phyloP scores from a whole-genome alignment of 2,888 invertebrate genomes.

The Antheraea yamamai region DNA sequence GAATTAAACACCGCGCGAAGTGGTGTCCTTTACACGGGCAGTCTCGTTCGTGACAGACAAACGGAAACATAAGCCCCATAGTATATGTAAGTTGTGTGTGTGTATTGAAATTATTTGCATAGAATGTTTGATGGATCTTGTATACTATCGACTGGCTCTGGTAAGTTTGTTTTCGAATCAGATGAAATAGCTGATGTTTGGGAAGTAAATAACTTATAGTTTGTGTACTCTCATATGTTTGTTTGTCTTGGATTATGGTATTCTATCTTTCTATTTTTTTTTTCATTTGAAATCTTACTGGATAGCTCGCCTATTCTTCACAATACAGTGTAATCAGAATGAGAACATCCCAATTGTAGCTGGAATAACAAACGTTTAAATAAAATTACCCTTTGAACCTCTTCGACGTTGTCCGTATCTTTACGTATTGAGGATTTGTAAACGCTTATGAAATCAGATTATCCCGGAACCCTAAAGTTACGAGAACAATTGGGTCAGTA shows the following conservation, averaged over 20 bases:
- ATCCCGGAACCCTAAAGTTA: not conserved
- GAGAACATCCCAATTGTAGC: not conserved
- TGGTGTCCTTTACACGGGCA: constrained; percentile 22
- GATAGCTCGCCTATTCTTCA: not conserved
- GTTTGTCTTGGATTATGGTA: constrained; percentile 1
- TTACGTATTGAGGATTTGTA: not conserved
- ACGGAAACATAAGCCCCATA: constrained; percentile 35
- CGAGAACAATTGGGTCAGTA: not conserved
- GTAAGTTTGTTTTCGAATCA: not conserved
- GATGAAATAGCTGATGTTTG: not conserved
- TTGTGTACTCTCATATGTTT: not conserved
- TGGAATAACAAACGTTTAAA: not conserved
- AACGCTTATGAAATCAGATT: not conserved
- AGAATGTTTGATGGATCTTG: constrained; percentile 10
- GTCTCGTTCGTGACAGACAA: constrained; percentile 36
- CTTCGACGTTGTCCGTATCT: not conserved
- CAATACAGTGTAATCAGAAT: not conserved
- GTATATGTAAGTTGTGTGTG: constrained; percentile 30
- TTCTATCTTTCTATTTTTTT: not conserved
- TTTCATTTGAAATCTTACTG: not conserved
- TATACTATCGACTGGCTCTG: not conserved
- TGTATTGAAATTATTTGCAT: constrained; percentile 24
- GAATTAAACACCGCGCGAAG: constrained; percentile 38
- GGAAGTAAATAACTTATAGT: constrained; percentile 9
- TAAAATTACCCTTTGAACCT: not conserved